A percentile compares a stretch with the other conserved stretches of the same genome.
phyloP scores from a whole-genome alignment of 2,797 vertebrate genomes.

The Sebastes matsubarae region DNA sequence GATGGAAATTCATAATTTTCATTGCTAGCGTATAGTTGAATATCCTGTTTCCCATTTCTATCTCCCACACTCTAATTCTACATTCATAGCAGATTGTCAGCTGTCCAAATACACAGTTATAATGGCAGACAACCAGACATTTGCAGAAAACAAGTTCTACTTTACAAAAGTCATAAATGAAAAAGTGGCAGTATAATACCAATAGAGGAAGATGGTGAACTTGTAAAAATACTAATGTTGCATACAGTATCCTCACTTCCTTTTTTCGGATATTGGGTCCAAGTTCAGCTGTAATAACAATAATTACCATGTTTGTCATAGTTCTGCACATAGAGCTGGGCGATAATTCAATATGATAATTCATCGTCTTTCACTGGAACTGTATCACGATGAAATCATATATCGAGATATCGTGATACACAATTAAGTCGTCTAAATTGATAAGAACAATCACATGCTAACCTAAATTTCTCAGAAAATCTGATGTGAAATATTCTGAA shows the following conservation, averaged over 20 bases:
- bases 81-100: conserved; percentile 29
- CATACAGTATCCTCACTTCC: conserved; percentile 11
- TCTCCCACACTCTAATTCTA: conserved; percentile 35
- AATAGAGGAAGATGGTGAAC: conserved; percentile 23
- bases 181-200: conserved; percentile 5
- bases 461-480: no score
- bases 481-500: no score
- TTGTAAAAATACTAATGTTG: conserved; percentile 16
- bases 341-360: no score
- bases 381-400: no score
- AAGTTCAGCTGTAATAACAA: conserved; percentile 6
- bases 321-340: background rate
- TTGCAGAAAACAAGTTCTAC: conserved; percentile 26
- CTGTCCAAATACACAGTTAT: conserved; percentile 33
- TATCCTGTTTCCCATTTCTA: conserved; percentile 31
- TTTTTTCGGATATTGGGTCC: background rate
- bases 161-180: conserved; percentile 18
- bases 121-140: conserved; percentile 32
- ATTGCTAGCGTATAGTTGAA: conserved; percentile 7
- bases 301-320: background rate
- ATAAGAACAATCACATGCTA: no score
- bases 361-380: no score
- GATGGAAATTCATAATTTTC: conserved; percentile 4
- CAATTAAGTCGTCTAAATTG: no score
- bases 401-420: no score